Evolutionary conservation across 2,888 invertebrate species (phyloP).

Genomic region (Archips xylosteana): DNA sequence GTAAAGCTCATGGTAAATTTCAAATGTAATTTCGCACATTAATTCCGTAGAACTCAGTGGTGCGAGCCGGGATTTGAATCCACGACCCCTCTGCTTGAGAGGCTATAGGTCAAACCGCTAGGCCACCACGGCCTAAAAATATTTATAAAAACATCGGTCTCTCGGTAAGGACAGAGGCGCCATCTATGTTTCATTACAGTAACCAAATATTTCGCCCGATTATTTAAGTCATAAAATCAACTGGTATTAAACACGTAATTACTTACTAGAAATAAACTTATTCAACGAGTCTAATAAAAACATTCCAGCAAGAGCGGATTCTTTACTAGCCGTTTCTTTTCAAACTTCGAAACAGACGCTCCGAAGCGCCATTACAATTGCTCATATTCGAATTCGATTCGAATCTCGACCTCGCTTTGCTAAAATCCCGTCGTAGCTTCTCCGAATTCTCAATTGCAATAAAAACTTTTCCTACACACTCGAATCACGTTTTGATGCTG

Average conservation of each 20-base stretch:
- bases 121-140: too few species aligned
- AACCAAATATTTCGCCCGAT: neutral
- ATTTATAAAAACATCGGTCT: too few species aligned
- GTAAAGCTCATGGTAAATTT: too few species aligned
- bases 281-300: neutral
- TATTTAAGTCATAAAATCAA: neutral
- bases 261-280: neutral
- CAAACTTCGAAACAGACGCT: neutral
- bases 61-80: too few species aligned
- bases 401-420: constrained; percentile 68
- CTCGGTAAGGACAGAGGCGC: neutral
- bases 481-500: constrained; percentile 82
- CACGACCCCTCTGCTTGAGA: too few species aligned
- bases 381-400: constrained; percentile 61
- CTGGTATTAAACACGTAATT: neutral
- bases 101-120: too few species aligned
- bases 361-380: constrained; percentile 10
- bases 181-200: neutral
- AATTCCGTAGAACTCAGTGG: too few species aligned
- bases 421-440: constrained; percentile 71
- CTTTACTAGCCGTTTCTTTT: neutral
- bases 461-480: constrained; percentile 75
- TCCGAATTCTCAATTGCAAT: constrained; percentile 76
- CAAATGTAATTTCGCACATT: too few species aligned
- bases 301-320: neutral